Evolutionary conservation across 2,797 vertebrate genomes (phyloP).

Genomic region (Atherinosoma microstoma): DNA sequence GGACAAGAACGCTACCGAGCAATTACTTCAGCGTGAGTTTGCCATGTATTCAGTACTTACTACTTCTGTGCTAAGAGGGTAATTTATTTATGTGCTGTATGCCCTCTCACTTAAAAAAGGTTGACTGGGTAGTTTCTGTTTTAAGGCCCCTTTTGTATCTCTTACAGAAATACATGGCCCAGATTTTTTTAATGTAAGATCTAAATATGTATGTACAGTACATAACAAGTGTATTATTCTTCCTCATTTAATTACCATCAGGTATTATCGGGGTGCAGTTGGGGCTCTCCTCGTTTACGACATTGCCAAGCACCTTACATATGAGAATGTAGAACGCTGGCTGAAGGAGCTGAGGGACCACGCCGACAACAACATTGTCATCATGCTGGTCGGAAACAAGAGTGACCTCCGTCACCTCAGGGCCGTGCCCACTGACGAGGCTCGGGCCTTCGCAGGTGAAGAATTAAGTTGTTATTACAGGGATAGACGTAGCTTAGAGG

Average conservation of each 20-base stretch:
- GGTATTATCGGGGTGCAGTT: constrained; percentile 94
- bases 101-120: neutral
- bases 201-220: neutral
- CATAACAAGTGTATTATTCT: neutral
- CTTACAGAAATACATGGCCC: too few relatives aligned
- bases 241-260: constrained; percentile 52
- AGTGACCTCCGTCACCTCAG: constrained; percentile 94
- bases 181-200: neutral
- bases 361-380: constrained; percentile 95
- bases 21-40: constrained; percentile 96
- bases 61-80: neutral
- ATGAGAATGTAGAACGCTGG: constrained; percentile 96
- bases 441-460: constrained; percentile 91
- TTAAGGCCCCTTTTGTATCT: neutral
- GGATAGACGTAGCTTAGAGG: neutral
- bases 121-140: neutral
- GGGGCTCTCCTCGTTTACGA: constrained; percentile 94
- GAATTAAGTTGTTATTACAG: neutral
- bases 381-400: constrained; percentile 98
- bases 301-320: constrained; percentile 95
- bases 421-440: constrained; percentile 94
- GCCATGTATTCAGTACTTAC: neutral
- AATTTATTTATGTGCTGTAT: neutral
- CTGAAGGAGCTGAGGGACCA: constrained; percentile 95
- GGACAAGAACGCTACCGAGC: constrained; percentile 96